Conservation (phyloP, 2,888 invertebrate species). For the Thymelicus sylvestris region DNA sequence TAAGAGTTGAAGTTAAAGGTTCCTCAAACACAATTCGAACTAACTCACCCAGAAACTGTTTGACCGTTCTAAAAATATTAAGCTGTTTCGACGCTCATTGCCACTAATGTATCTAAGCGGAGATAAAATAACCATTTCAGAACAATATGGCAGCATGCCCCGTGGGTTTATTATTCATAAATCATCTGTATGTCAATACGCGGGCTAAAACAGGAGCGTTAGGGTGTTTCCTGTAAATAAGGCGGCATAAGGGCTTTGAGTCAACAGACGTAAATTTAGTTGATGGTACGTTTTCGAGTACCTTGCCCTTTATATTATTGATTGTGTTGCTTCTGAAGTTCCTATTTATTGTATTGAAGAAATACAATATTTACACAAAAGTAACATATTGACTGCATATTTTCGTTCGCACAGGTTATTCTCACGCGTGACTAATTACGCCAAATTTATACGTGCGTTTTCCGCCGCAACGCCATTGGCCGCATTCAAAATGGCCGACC, state of each 20-base stretch:
- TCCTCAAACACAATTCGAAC: neutral
- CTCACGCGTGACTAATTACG: constrained; percentile 81
- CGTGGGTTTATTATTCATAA: constrained; percentile 70
- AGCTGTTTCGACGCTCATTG: constrained; percentile 22
- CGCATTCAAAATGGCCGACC: constrained; percentile 68
- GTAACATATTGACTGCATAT: constrained; percentile 11
- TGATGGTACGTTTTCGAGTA: neutral
- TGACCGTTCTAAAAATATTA: constrained; percentile 34
- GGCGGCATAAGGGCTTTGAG: neutral
- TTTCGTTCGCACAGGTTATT: constrained; percentile 49
- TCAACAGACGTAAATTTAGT: constrained; percentile 4
- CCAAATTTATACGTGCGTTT: constrained; percentile 75
- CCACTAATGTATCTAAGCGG: constrained; percentile 38
- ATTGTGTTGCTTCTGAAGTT: neutral
- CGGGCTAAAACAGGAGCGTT: constrained; percentile 34
- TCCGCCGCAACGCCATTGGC: constrained; percentile 67
- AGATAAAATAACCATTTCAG: constrained; percentile 52
- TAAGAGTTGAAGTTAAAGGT: neutral
- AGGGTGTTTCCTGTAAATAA: constrained; percentile 32
- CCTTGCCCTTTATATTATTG: neutral
- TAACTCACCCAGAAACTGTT: constrained; percentile 17
- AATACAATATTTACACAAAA: constrained; percentile 13
- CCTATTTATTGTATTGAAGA: neutral
- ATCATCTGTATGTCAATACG: constrained; percentile 73
- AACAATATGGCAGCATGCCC: constrained; percentile 59